A percentile compares a stretch with the other conserved stretches of the same genome.
Conservation (phyloP, 2,797 vertebrate species). For the Nannoperca australis region DNA sequence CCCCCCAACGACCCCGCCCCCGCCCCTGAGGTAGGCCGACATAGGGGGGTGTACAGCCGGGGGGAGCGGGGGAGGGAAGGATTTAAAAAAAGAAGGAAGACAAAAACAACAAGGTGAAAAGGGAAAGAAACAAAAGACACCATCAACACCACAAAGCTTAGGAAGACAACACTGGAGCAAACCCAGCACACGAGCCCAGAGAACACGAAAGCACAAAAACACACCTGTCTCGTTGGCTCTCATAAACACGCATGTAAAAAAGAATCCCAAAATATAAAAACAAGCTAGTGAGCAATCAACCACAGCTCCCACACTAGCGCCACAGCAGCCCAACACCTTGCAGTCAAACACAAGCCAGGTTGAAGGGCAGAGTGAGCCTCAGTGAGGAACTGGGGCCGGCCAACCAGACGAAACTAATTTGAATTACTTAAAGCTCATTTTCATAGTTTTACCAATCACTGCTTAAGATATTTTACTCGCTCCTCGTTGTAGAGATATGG, state of each 20-base stretch:
- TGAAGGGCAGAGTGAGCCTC: slow-evolving; percentile 39
- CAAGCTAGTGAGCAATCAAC: slow-evolving; percentile 40
- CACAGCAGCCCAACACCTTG: slow-evolving; percentile 48
- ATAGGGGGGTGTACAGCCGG: slow-evolving; percentile 56
- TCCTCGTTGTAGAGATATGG: background rate
- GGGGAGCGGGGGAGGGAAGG: slow-evolving; percentile 27
- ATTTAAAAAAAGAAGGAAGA: slow-evolving; percentile 41
- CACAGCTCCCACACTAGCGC: slow-evolving; percentile 29
- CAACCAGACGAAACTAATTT: slow-evolving; percentile 12
- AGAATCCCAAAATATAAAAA: slow-evolving; percentile 20
- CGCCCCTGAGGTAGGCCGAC: slow-evolving; percentile 64
- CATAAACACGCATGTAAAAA: background rate
- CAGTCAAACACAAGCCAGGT: slow-evolving; percentile 45
- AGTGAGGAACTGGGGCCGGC: slow-evolving; percentile 30
- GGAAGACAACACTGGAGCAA: slow-evolving; percentile 79
- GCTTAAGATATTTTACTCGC: background rate
- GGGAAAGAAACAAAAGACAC: slow-evolving; percentile 88
- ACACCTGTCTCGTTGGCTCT: slow-evolving; percentile 34
- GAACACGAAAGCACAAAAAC: slow-evolving; percentile 62
- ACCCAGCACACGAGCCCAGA: slow-evolving; percentile 67
- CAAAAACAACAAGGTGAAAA: slow-evolving; percentile 79
- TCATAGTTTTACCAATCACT: background rate
- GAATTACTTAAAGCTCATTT: background rate
- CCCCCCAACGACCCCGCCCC: too few relatives aligned
- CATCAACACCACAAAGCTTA: slow-evolving; percentile 84